Evolutionary conservation across 2,888 invertebrate genomes (phyloP).

Genomic region (Heliconius sara): DNA sequence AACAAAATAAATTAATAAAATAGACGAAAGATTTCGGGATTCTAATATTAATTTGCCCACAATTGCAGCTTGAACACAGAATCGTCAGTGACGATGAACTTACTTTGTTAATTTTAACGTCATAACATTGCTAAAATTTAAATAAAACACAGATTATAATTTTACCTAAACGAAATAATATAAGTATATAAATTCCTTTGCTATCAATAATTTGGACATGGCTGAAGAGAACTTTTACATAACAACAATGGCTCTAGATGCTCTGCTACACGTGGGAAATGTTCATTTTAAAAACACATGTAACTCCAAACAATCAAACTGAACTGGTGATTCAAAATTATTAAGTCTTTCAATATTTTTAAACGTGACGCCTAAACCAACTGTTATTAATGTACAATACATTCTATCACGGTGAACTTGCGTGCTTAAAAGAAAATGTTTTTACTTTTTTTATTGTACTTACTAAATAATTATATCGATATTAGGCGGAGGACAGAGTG

Average conservation of each 20-base stretch:
- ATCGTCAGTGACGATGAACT: too few species aligned
- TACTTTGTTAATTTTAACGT: background rate
- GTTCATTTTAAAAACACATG: background rate
- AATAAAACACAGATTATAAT: background rate
- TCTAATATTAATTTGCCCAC: too few species aligned
- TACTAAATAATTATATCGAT: too few species aligned
- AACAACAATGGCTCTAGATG: background rate
- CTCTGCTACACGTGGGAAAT: conserved; percentile 8
- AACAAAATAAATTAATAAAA: too few species aligned
- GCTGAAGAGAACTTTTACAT: conserved; percentile 3
- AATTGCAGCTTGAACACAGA: too few species aligned
- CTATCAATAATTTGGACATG: conserved; percentile 9
- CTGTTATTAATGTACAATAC: too few species aligned
- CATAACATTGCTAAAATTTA: background rate
- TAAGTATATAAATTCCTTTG: conserved; percentile 1
- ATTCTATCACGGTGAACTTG: too few species aligned
- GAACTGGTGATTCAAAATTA: background rate
- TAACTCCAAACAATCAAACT: background rate
- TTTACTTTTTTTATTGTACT: too few species aligned
- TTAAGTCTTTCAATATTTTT: background rate
- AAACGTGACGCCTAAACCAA: too few species aligned
- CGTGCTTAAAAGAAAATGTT: too few species aligned
- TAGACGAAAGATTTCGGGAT: too few species aligned
- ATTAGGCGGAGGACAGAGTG: too few species aligned
- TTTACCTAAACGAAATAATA: background rate